A percentile compares a stretch with the other conserved stretches of the same genome.
Conservation (phyloP, 2,113 vertebrate species). For the Camarhynchus parvulus region DNA sequence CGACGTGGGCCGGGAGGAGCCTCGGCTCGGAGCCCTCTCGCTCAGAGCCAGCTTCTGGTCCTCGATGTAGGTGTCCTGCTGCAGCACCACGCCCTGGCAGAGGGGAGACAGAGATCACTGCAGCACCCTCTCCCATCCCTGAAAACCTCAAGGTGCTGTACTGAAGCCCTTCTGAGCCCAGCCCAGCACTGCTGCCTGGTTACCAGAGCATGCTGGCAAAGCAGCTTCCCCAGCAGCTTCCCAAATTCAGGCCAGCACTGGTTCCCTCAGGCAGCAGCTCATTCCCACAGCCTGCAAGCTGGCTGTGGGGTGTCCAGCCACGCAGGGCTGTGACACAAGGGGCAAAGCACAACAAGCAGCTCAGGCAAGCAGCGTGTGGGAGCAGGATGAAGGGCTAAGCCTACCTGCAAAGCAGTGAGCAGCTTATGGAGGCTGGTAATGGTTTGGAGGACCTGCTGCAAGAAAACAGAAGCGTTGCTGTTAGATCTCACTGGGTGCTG, state of each 20-base stretch:
- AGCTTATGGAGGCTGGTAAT: conserved; percentile 88
- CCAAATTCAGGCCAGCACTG: background rate
- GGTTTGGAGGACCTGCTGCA: conserved; percentile 87
- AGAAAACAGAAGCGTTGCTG: background rate
- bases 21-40: conserved; percentile 77
- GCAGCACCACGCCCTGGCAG: conserved; percentile 88
- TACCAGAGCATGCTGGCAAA: background rate
- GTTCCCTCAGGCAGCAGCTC: background rate
- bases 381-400: background rate
- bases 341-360: rapidly evolving
- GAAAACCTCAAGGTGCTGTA: background rate
- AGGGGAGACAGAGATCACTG: background rate
- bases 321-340: background rate
- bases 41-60: conserved; percentile 90
- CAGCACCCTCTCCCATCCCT: background rate
- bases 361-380: background rate
- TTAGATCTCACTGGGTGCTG: background rate
- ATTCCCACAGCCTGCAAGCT: background rate
- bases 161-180: background rate
- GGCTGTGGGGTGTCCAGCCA: rapidly evolving
- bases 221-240: background rate
- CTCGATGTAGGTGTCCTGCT: conserved; percentile 95
- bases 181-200: background rate
- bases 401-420: conserved; percentile 89
- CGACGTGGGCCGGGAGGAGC: conserved; percentile 81